Conservation (phyloP, 2,888 invertebrate species). For the Pammene aurita region DNA sequence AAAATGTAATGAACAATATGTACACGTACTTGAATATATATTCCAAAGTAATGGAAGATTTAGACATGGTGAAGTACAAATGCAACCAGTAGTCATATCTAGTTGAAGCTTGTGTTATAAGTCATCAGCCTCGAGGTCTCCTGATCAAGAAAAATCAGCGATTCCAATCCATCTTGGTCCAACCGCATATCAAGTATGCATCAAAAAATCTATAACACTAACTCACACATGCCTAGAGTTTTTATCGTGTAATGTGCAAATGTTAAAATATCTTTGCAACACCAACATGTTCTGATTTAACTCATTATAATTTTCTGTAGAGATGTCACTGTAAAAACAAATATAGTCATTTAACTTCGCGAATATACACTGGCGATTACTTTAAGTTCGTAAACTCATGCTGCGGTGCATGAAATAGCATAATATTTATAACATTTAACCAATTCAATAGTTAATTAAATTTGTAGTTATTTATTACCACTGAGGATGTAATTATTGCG, state of each 20-base stretch:
- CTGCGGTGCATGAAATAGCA: conserved; percentile 48
- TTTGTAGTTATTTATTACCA: conserved; percentile 2
- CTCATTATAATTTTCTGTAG: conserved; percentile 78
- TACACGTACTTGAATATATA: conserved; percentile 18
- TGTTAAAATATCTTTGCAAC: conserved; percentile 79
- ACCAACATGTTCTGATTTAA: conserved; percentile 74
- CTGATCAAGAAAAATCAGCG: conserved; percentile 19
- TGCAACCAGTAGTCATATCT: conserved; percentile 23
- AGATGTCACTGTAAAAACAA: conserved; percentile 82
- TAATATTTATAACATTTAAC: conserved; percentile 20
- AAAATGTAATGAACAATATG: conserved; percentile 12
- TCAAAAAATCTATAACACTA: conserved; percentile 54
- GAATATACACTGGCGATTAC: conserved; percentile 54
- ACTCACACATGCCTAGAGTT: conserved; percentile 75
- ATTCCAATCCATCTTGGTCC: conserved; percentile 34
- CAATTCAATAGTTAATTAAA: conserved; percentile 9
- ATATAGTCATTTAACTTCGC: conserved; percentile 77
- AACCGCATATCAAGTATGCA: conserved; percentile 28
- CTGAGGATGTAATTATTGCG: conserved; percentile 9
- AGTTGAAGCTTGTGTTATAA: conserved; percentile 16
- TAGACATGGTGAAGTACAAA: conserved; percentile 30
- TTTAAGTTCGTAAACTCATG: conserved; percentile 56
- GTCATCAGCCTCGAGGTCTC: conserved; percentile 16
- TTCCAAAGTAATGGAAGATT: conserved; percentile 26
- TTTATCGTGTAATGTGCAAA: conserved; percentile 74